Percentiles rank a stretch among this genome's conserved stretches.
These are phyloP conservation scores for Procavia capensis DNA, from an alignment of 2,113 vertebrate species.

Conservation along the genomic window DNA sequence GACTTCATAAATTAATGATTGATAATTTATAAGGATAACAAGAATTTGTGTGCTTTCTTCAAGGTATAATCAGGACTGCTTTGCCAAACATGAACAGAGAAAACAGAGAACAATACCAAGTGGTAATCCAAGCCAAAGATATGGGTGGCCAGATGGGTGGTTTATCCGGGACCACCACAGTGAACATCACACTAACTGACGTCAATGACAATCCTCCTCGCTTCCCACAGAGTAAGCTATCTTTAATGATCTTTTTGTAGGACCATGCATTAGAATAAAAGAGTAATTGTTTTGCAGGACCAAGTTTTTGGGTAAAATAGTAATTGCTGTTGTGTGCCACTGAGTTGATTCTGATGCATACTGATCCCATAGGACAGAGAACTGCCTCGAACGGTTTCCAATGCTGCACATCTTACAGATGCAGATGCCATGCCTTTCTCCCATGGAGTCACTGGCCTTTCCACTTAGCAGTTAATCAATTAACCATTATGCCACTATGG, in stretches of 20 bases:
- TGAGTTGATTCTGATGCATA: not conserved
- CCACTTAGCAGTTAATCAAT: not conserved
- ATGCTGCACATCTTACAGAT: not conserved
- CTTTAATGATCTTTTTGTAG: constrained; percentile 64
- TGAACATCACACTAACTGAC: constrained; percentile 91
- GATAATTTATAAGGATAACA: not conserved
- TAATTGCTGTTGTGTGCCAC: not conserved
- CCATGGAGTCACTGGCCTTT: not conserved
- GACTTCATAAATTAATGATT: not conserved
- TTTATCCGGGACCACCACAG: constrained; percentile 89
- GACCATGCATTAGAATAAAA: constrained; percentile 53
- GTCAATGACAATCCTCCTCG: constrained; percentile 92
- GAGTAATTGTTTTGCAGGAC: not conserved
- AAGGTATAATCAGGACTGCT: constrained; percentile 91
- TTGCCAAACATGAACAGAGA: constrained; percentile 92
- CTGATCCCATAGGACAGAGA: not conserved
- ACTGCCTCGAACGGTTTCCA: not conserved
- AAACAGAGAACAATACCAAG: constrained; percentile 90
- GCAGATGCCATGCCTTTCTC: not conserved
- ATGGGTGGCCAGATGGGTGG: constrained; percentile 93
- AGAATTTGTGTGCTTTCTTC: constrained; percentile 47
- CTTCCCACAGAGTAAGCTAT: constrained; percentile 90
- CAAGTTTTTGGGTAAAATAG: constrained; percentile 48
- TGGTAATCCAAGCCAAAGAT: constrained; percentile 91
- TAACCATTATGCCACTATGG: not conserved